phyloP scores from a whole-genome alignment of 2,113 vertebrate species.

The Amphilophus citrinellus region DNA sequence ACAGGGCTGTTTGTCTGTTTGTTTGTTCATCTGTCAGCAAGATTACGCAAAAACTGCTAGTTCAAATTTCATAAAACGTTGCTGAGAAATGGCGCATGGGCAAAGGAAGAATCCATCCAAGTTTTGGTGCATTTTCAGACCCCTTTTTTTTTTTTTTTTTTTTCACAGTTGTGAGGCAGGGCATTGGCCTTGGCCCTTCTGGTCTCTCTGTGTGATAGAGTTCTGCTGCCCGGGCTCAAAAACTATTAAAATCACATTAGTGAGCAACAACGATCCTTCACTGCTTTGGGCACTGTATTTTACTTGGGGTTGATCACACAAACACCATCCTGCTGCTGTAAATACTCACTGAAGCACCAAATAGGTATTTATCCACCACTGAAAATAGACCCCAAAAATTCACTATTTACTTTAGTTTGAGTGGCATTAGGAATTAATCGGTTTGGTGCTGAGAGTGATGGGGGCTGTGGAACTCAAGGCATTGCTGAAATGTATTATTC shows the following conservation, averaged over 20 bases:
- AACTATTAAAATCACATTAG: conserved; percentile 9
- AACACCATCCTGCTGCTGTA: background rate
- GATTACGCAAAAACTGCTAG: background rate
- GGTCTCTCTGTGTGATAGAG: background rate
- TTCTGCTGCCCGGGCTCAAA: background rate
- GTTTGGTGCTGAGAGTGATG: background rate
- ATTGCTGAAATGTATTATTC: background rate
- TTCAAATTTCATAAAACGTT: background rate
- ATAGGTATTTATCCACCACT: background rate
- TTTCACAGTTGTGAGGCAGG: background rate
- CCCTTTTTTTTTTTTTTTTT: background rate
- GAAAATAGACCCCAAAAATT: background rate
- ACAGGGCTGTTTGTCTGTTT: background rate
- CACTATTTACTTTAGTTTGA: conserved; percentile 1
- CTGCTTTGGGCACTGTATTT: conserved; percentile 8
- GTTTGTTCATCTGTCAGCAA: background rate
- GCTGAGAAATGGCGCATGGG: background rate
- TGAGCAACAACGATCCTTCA: background rate
- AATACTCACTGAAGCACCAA: conserved; percentile 8
- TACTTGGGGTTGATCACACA: background rate
- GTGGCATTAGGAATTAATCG: background rate
- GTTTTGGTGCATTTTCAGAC: background rate
- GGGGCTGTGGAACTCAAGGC: background rate
- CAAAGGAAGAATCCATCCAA: background rate
- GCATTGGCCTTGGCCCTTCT: background rate